Evolutionary conservation across 2,113 vertebrate species (phyloP), one percentile per base, ranked within the genome.

Genomic region (Saccopteryx leptura): DNA sequence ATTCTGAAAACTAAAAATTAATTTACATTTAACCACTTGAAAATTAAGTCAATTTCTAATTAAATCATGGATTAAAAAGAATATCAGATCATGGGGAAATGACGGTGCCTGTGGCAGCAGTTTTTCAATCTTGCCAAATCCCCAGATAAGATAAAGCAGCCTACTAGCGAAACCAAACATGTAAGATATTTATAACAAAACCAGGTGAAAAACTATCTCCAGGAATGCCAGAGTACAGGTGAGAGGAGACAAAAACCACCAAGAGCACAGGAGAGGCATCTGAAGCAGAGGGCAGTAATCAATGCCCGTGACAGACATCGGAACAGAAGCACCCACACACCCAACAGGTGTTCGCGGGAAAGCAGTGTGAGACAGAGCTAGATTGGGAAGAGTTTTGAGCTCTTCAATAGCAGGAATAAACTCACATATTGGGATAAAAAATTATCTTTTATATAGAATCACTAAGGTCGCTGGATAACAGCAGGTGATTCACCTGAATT

Each of bases 21-120:
- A 46, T 31, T 68, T 33, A n/a, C 66, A n/a, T 63, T 65, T 87
- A 88, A 52, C 31, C 3, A 83, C 33, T 65, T 84, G 21, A 39
- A 93, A 78, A 46, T 82, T 76, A 52, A 88, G 58, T n/a, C 54
- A 1, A 54, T 89, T 84, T 95, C 83, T 88, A 82, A 88, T 48
- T 74, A 76, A 76, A 69, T 61, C 26, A 88, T 12, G 7, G n/a
- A 56, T n/a, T 89, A 46, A 46, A 76, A 95, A 78, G 19, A 15
- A 58, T 52, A 48, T 61, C 31, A 78, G 61, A 61, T 63, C 79
- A 58, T 58, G 21, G 33, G 39, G 54, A 90, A 90, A 95, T 21
- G 46, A 14, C n/a, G 46, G 18, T 66, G 26, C 12, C 48, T 58
- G 11, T 28, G 23, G 26, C 14, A 31, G 56, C 17, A 28, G 39